Evolutionary conservation across 2,113 vertebrate species (phyloP).

Genomic region (Mixornis gularis): DNA sequence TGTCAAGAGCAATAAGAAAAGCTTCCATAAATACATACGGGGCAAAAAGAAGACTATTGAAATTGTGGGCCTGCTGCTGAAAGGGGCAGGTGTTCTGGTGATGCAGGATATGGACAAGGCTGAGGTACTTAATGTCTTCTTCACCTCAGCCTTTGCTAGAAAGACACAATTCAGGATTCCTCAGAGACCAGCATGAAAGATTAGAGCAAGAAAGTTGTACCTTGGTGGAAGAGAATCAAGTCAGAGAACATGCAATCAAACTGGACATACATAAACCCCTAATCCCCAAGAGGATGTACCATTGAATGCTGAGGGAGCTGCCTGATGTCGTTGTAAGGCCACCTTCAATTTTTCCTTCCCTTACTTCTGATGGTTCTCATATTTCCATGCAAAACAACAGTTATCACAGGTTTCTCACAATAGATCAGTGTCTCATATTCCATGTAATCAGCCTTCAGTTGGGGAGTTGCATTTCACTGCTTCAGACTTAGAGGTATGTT

Average conservation of each 20-base stretch:
- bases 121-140: not conserved
- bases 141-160: not conserved
- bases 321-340: not conserved
- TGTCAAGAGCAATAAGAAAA: not conserved
- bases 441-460: not conserved
- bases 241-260: not conserved
- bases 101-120: not conserved
- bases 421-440: not conserved
- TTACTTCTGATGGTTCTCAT: not conserved
- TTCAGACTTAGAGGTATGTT: not conserved
- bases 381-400: not conserved
- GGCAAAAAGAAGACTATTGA: not conserved
- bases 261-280: not conserved
- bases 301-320: not conserved
- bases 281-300: not conserved
- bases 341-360: not conserved
- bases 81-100: not conserved
- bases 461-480: not conserved
- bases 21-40: not conserved
- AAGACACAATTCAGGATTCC: not conserved
- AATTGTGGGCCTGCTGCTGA: not conserved
- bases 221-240: not conserved
- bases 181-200: not conserved
- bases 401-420: not conserved
- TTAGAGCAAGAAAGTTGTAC: not conserved